Evolutionary conservation across 2,797 vertebrate species (phyloP).

Genomic region (Brachymystax lenok): DNA sequence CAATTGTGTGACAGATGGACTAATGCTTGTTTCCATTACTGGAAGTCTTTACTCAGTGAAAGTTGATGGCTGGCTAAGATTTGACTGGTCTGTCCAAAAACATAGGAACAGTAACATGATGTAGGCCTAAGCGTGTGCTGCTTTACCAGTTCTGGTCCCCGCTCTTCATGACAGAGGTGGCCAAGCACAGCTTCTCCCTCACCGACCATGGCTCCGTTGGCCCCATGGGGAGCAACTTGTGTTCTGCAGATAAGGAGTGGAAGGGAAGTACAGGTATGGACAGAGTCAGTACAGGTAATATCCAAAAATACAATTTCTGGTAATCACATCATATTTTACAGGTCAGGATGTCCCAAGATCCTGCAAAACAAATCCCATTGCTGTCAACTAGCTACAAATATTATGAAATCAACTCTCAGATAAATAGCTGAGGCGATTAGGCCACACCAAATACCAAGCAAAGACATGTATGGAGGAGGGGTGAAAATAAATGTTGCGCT

Average conservation of each 20-base stretch:
- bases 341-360: neutral
- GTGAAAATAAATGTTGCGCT: neutral
- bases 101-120: neutral
- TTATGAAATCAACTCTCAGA: neutral
- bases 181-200: conserved; percentile 94
- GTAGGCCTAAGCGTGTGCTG: neutral
- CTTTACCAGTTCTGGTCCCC: conserved; percentile 98
- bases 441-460: neutral
- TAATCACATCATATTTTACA: neutral
- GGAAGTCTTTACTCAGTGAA: neutral
- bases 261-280: neutral
- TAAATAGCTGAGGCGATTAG: neutral
- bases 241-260: conserved; percentile 75
- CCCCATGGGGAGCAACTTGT: conserved; percentile 89
- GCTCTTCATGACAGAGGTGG: conserved; percentile 97
- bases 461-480: neutral
- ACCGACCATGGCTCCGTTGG: conserved; percentile 95
- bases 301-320: neutral
- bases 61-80: neutral
- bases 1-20: neutral
- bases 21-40: neutral
- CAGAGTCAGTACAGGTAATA: neutral
- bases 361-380: neutral
- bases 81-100: neutral
- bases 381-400: neutral